phyloP scores from a whole-genome alignment of 2,113 vertebrate species.

The Marmota monax region DNA sequence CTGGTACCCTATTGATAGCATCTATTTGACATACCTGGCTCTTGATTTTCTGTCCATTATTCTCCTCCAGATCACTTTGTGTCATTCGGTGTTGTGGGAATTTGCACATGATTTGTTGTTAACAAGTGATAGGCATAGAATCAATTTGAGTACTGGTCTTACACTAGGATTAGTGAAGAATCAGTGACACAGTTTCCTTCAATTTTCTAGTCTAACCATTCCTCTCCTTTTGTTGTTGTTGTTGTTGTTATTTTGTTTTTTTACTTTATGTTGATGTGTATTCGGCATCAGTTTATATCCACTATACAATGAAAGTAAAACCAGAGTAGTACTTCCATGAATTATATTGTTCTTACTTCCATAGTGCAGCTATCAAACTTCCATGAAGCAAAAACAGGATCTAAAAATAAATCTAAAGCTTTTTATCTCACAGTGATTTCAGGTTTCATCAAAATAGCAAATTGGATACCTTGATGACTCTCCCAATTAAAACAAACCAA shows the following conservation, averaged over 20 bases:
- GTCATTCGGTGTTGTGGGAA: background rate
- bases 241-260: too few species aligned
- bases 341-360: background rate
- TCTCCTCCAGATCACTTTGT: slow-evolving; percentile 16
- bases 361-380: background rate
- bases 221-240: background rate
- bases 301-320: background rate
- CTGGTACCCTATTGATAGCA: background rate
- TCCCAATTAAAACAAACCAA: slow-evolving; percentile 7
- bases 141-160: background rate
- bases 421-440: slow-evolving; percentile 3
- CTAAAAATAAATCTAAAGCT: background rate
- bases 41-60: background rate
- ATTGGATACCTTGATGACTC: background rate
- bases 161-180: slow-evolving; percentile 28
- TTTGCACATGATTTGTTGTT: slow-evolving; percentile 27
- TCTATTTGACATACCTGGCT: background rate
- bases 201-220: background rate
- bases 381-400: background rate
- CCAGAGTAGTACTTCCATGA: background rate
- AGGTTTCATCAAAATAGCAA: slow-evolving; percentile 25
- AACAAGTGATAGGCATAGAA: background rate
- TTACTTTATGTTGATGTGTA: background rate
- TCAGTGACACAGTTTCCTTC: background rate
- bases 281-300: background rate